Evolutionary conservation across 92 coral and sea anemone genomes (phyloP).

Genomic region (Metridium senile): DNA sequence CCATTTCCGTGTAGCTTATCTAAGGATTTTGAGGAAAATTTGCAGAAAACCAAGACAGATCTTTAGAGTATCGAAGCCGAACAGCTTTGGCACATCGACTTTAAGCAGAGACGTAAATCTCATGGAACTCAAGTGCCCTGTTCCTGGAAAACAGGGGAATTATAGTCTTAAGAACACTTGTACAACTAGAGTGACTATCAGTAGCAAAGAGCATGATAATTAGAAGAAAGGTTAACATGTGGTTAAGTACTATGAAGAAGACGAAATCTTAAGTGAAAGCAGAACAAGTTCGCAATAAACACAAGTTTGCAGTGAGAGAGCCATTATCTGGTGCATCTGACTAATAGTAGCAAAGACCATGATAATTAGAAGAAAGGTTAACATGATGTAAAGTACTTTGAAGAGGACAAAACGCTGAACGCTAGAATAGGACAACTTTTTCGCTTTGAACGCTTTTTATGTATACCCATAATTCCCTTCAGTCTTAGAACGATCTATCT

Average conservation of each 20-base stretch:
- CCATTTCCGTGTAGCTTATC: constrained; percentile 35
- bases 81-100: background rate
- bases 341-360: background rate
- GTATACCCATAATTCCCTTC: no score
- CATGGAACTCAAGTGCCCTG: background rate
- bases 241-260: no score
- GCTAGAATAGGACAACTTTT: no score
- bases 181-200: background rate
- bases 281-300: no score
- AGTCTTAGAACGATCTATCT: no score
- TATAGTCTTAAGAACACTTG: background rate
- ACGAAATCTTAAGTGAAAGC: no score
- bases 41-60: constrained; percentile 11
- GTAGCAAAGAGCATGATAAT: background rate
- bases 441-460: no score
- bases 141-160: background rate
- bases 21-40: constrained; percentile 3
- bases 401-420: no score
- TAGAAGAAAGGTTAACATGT: background rate
- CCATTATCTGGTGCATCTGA: no score
- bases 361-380: background rate
- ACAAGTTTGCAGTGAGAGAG: no score
- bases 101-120: constrained; percentile 8
- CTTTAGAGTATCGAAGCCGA: background rate
- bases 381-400: no score